Percentiles rank a stretch among this genome's conserved stretches.
Evolutionary conservation across 2,113 vertebrate genomes (phyloP).

Genomic region (Rhea americana): DNA sequence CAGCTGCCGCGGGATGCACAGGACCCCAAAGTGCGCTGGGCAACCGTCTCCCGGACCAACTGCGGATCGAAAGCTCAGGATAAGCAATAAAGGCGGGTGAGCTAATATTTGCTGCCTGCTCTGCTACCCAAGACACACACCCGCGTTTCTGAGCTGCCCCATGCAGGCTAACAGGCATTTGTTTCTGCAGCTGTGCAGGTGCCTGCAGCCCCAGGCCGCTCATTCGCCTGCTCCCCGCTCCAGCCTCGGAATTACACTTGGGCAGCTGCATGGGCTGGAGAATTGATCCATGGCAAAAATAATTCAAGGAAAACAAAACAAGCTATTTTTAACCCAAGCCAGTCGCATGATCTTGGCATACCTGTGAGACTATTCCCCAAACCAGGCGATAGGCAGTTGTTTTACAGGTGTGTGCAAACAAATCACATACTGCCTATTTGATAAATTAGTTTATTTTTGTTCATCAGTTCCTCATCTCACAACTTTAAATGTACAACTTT

Average conservation of each 20-base stretch:
- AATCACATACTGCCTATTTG: neutral
- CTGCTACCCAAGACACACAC: accelerated
- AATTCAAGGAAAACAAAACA: neutral
- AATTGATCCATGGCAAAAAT: slow-evolving; percentile 14
- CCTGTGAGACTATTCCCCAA: neutral
- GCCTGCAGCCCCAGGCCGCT: neutral
- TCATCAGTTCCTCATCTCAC: neutral
- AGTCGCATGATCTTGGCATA: neutral
- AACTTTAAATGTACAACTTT: neutral
- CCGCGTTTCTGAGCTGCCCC: neutral
- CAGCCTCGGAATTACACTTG: neutral
- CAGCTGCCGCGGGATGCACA: neutral
- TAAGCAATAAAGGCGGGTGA: neutral
- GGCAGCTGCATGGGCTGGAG: neutral
- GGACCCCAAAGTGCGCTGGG: neutral
- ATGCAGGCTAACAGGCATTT: neutral
- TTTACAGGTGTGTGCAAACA: neutral
- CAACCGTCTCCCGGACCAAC: accelerated
- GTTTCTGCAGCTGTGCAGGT: neutral
- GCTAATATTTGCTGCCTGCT: accelerated
- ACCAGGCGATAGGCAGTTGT: neutral
- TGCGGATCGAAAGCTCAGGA: neutral
- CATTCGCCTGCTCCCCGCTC: neutral
- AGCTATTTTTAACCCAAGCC: neutral
- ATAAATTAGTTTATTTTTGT: slow-evolving; percentile 1